Evolutionary conservation across 1,140 invertebrate species (phyloP), one percentile per base, ranked within the genome.

Genomic region (Plutomurus gul): DNA sequence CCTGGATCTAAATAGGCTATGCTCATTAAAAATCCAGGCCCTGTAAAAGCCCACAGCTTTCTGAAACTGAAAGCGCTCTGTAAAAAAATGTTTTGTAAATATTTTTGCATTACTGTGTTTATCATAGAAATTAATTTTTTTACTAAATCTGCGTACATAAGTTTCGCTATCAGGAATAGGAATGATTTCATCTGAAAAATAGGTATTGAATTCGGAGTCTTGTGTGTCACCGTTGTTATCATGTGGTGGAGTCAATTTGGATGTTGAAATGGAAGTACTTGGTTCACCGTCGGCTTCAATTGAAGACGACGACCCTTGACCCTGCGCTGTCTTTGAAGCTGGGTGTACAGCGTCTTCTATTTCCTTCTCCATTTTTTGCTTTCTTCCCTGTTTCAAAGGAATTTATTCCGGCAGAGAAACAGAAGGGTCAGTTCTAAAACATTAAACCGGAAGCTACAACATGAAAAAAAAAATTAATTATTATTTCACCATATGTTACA

Each of bases 1-100:
- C 95, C 95, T 78, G 95, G 95, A 88, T 97, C 95, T 37, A 97
- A 87, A 87, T 96, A 97, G 27, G 95, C 95, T 85, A 97, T 97
- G 33, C 79, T 80, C 79, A 80, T 82, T 11, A 80, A 43, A 65
- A 82, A 80, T 13, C 78, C 81, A 47, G 95, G 95, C n/a, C 95
- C 95, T 0, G 94, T 96, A 86, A 96, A 97, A 40, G 94, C 94
- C 95, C 95, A 96, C 88, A 97, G 87, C 88, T 96, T 96, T 82
- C 90, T 89, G 85, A 94, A 95, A 87, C 93, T 96, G 86, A 97
- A 96, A 72, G 25, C 30, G 11, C 86, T 84, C 37, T 85, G 80
- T 89, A 91, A 84, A 73, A 88, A 85, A 75, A 74, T n/a, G n/a
- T n/a, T n/a, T n/a, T n/a, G 74, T 81, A 80, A 79, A 76, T 37